Evolutionary conservation across 2,797 vertebrate genomes (phyloP).

Genomic region (Kryptopterus vitreolus): DNA sequence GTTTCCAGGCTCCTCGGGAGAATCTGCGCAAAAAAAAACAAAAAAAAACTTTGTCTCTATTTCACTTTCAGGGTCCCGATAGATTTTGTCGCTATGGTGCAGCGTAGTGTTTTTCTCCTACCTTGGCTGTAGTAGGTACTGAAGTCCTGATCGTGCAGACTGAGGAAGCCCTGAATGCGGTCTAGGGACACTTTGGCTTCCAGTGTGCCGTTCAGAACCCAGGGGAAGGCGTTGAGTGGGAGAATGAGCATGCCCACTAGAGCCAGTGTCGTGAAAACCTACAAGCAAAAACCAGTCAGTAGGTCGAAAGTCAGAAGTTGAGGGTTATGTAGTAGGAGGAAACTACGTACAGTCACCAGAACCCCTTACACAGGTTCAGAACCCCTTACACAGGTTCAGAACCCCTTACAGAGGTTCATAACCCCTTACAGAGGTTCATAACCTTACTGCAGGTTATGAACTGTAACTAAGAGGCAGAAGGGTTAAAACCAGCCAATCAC

Average conservation of each 20-base stretch:
- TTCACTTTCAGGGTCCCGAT: too few species aligned
- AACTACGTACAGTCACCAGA: not conserved
- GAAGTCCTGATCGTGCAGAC: conserved; percentile 81
- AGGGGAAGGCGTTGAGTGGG: conserved; percentile 92
- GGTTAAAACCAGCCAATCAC: too few species aligned
- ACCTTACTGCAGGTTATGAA: too few species aligned
- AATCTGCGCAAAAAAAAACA: conserved; percentile 64
- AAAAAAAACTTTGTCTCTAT: too few species aligned
- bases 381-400: too few species aligned
- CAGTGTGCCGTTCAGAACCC: conserved; percentile 89
- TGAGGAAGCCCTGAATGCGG: conserved; percentile 87
- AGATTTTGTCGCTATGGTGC: too few species aligned
- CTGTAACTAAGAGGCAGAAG: too few species aligned
- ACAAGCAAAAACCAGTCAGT: conserved; percentile 29
- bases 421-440: too few species aligned
- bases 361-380: too few species aligned
- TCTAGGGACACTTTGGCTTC: conserved; percentile 94
- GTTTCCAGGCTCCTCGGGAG: conserved; percentile 69
- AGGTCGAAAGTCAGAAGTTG: too few species aligned
- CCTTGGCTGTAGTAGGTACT: conserved; percentile 82
- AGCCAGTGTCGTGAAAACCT: conserved; percentile 95
- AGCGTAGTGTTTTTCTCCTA: conserved; percentile 48
- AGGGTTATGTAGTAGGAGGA: not conserved
- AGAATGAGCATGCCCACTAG: conserved; percentile 91
- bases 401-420: too few species aligned